Evolutionary conservation across 2,888 invertebrate genomes (phyloP), one percentile per base, ranked within the genome.

Genomic region (Lochmaea capreae): DNA sequence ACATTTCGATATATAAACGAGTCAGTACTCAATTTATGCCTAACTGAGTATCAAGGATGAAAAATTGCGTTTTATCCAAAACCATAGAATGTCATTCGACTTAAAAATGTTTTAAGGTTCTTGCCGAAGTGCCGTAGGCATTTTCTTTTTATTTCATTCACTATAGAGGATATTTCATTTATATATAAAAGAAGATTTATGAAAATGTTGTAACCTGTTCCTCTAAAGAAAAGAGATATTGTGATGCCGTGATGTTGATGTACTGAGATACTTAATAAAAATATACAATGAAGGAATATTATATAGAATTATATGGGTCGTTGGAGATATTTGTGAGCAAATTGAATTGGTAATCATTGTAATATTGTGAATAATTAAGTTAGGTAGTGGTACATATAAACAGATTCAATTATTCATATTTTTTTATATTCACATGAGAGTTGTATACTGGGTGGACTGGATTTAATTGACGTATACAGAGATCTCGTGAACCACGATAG

Each of bases 1-100:
- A 71, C 65, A 70, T 74, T 76, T 72, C 66, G 63, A 70, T 74
- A 69, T 70, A 70, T 62, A 62, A 62, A 65, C 54, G 43, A 65
- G 62, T 70, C 26, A 66, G 52, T 43, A 67, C 59, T 74, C 39
- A 65, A 68, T 73, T 69, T 65, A 69, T 66, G 65, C 49, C 52
- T 43, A 68, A 58, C 69, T 58, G 49, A 54, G 57, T 49, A 68
- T 59, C 49, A 43, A 46, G 46, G 39, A 18, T 43, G 58, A 67
- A 67, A 57, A 42, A 57, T 67, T 58, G 46, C 43, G 43, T 62
- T 62, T 62, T 62, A 22, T 42, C 16, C 16, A 62, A 42, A 39
- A 62, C 62, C 42, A 43, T 43, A 39, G 16, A 62, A 62, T 62
- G 62, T 39, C 62, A 43, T 62, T 62, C 43, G 18, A 62, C n/a